Evolutionary conservation across 2,888 invertebrate genomes (phyloP).

Genomic region (Acanthopleura granulata): DNA sequence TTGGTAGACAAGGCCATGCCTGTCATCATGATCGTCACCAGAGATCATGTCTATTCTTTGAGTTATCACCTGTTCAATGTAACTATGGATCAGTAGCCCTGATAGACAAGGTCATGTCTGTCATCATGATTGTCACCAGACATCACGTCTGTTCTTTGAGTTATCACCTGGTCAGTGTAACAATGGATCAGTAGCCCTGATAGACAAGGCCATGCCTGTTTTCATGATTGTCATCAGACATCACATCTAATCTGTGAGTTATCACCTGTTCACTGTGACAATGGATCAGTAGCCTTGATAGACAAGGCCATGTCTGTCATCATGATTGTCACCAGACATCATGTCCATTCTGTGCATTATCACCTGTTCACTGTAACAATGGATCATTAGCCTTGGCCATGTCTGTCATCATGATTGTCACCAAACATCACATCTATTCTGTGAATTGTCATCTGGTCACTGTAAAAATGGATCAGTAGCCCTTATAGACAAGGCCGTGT

Average conservation of each 20-base stretch:
- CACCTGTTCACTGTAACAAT: constrained; percentile 59
- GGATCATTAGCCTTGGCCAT: constrained; percentile 97
- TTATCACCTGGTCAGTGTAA: constrained; percentile 89
- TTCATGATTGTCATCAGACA: constrained; percentile 98
- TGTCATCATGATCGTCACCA: constrained; percentile 97
- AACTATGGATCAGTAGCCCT: constrained; percentile 99
- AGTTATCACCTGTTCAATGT: constrained; percentile 86
- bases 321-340: constrained; percentile 97
- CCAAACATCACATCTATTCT: constrained; percentile 93
- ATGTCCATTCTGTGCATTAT: constrained; percentile 81
- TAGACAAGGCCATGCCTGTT: constrained; percentile 98
- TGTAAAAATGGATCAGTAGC: constrained; percentile 84
- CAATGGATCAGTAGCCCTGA: constrained; percentile 97
- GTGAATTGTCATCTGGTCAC: constrained; percentile 68
- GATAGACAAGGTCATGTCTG: constrained; percentile 97
- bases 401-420: constrained; percentile 99
- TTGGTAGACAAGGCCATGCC: constrained; percentile 98
- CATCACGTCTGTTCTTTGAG: constrained; percentile 89
- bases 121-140: constrained; percentile 97
- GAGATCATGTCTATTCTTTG: constrained; percentile 91
- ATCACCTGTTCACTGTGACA: too few relatives aligned
- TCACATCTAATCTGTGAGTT: constrained; percentile 84
- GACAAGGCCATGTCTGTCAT: constrained; percentile 98
- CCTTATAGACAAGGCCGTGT: constrained; percentile 96
- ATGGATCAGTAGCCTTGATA: constrained; percentile 97